Base-by-base conservation (phyloP, 2,888 invertebrate species). In the Mylabris sibirica region DNA sequence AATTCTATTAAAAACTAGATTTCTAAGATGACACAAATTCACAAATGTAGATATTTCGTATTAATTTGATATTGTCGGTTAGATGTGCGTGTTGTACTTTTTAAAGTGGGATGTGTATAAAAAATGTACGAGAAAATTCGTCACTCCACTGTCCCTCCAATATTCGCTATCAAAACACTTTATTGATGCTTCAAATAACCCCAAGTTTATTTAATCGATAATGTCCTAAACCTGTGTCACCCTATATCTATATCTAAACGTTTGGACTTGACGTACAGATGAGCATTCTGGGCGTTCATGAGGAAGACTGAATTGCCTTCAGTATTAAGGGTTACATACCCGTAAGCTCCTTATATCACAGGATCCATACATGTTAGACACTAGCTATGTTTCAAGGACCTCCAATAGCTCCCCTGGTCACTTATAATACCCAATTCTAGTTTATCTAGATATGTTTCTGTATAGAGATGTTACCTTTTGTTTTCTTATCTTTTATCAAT, bases 381-480 rank as follows among this genome's bases (percentile, higher is more conserved):
- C 14, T 60, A 35, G 65, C 60, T n/a, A 60, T 44, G 44, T 35
- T 60, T 63, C 64, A 60, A 64, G 64, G 26, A 26, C 17, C 35
- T 38, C 44, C 49, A 63, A 69, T 44, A 63, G 66, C 69, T 66
- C 69, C 69, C 69, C 69, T 49, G 63, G 63, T 66, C 63, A 63
- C 66, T 69, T 69, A 66, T 66, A 69, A 69, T 26, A 59, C 64
- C 66, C 69, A 53, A 44, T 65, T 53, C 11, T 22, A 53, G 53
- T 53, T 53, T 53, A 24, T 53, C 53, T 53, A 53, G 22, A 53
- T 24, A 53, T 24, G 26, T 53, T 2, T 24, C 22, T 53, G 9
- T 53, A 26, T 24, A 24, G 12, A 24, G 12, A 24, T 24, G 63
- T 65, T 65, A 60, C 66, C 63, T 4, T 41, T 35, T 34, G 20